Conservation (phyloP, 2,888 invertebrate species). For the Mythimna loreyi region DNA sequence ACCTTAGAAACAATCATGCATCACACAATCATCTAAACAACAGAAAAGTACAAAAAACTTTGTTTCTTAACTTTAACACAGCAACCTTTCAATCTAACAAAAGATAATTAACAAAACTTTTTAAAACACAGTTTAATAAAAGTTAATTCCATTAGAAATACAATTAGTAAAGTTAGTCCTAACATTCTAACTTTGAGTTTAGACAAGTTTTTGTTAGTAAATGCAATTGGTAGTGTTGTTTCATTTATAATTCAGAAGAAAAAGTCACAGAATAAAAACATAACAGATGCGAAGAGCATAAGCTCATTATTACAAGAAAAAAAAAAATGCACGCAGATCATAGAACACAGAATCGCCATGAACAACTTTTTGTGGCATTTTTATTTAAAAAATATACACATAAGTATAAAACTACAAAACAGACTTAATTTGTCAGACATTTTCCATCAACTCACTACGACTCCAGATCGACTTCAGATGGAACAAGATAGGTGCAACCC, state of each 20-base stretch:
- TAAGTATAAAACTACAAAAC: too few relatives aligned
- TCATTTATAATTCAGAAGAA: conserved; percentile 61
- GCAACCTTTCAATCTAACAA: conserved; percentile 38
- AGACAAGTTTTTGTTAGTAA: conserved; percentile 56
- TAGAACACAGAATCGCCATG: too few relatives aligned
- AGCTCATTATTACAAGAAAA: too few relatives aligned
- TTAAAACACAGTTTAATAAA: conserved; percentile 57
- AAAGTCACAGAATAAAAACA: neutral
- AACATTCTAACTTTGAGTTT: conserved; percentile 56
- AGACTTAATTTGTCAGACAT: too few relatives aligned
- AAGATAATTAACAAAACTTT: conserved; percentile 55
- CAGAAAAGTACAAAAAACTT: conserved; percentile 26
- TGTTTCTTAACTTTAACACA: conserved; percentile 27
- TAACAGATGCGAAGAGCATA: too few relatives aligned
- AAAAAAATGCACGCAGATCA: too few relatives aligned
- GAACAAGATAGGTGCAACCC: too few relatives aligned
- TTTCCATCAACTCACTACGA: too few relatives aligned
- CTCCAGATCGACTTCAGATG: too few relatives aligned
- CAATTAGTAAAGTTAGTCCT: conserved; percentile 55
- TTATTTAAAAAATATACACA: too few relatives aligned
- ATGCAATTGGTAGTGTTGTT: conserved; percentile 60
- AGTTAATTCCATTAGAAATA: conserved; percentile 59
- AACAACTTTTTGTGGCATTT: too few relatives aligned
- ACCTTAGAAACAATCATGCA: too few relatives aligned
- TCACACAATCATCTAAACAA: conserved; percentile 1